Evolutionary conservation across 2,888 invertebrate genomes (phyloP), one percentile per base, ranked within the genome.

Genomic region (Heterodera filipjevi): DNA sequence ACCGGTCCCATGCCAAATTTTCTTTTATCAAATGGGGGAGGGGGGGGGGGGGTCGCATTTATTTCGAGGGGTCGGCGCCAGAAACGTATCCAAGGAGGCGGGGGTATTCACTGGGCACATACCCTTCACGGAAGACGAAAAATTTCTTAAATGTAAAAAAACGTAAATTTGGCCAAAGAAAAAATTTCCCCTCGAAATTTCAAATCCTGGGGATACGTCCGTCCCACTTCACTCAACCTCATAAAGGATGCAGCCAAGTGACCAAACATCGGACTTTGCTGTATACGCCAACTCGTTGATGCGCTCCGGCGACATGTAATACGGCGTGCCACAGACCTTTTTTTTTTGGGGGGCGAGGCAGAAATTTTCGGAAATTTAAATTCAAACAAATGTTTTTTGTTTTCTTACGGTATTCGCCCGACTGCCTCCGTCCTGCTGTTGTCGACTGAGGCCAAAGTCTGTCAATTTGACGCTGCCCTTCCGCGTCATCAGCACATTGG

Each of bases 201-300:
- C n/a, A n/a, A n/a, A n/a, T n/a, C n/a, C n/a, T n/a, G n/a, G n/a
- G n/a, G n/a, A n/a, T n/a, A n/a, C n/a, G n/a, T n/a, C n/a, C n/a
- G n/a, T n/a, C n/a, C 30, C 27, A 32, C 3, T 14, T 71, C 53
- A 33, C 27, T 71, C n/a, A 53, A 94, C 92, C 90, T 95, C 94
- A 87, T 94, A 95, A 8, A 95, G 90, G 80, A 95, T 92, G 89
- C 94, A 94, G 0, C 95, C 95, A 74, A 94, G 91, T 19, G 94
- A 93, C 95, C 95, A 95, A 79, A 95, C 92, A 87, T 95, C 95
- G 86, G 93, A 93, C 90, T 94, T 94, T 71, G 92, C 92, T 89
- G 94, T 93, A 85, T 91, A 91, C 19, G 53, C 92, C 89, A 92
- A 92, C 46, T 93, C 93, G 89, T 33, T 30, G 22, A 81, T 81